These are phyloP conservation scores for Anthopleura sola DNA, from an alignment of 64 coral and sea anemone species.

Conservation along the genomic window DNA sequence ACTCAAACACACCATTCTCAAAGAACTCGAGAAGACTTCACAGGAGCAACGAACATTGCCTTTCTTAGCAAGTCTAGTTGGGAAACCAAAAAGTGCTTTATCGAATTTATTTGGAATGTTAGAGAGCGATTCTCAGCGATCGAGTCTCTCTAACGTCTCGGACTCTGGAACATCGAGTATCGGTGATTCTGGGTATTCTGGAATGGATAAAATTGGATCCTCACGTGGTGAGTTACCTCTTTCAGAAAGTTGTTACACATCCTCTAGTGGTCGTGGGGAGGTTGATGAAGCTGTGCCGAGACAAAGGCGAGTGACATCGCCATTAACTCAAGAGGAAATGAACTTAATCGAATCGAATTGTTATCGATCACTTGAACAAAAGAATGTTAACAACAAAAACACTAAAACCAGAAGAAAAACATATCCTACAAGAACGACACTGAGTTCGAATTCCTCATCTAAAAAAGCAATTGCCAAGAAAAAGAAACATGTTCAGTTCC, in stretches of 20 bases:
- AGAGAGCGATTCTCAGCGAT: conserved; percentile 45
- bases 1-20: conserved; percentile 44
- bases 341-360: conserved; percentile 35
- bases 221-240: neutral
- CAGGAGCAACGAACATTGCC: conserved; percentile 22
- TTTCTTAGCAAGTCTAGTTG: conserved; percentile 31
- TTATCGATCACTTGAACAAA: neutral
- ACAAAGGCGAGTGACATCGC: conserved; percentile 22
- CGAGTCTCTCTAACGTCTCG: conserved; percentile 47
- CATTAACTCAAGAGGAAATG: conserved; percentile 51
- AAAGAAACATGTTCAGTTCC: conserved; percentile 54
- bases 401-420: conserved; percentile 15
- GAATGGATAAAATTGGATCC: conserved; percentile 28
- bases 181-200: conserved; percentile 59
- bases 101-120: conserved; percentile 4
- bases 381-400: neutral
- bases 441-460: neutral
- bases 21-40: conserved; percentile 21
- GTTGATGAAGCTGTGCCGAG: neutral
- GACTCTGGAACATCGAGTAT: conserved; percentile 39
- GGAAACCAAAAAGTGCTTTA: conserved; percentile 29
- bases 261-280: neutral
- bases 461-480: too few species aligned
- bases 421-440: neutral
- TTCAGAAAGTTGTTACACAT: neutral